Conservation (phyloP, 2,888 invertebrate genomes). For the Chesias legatella region DNA sequence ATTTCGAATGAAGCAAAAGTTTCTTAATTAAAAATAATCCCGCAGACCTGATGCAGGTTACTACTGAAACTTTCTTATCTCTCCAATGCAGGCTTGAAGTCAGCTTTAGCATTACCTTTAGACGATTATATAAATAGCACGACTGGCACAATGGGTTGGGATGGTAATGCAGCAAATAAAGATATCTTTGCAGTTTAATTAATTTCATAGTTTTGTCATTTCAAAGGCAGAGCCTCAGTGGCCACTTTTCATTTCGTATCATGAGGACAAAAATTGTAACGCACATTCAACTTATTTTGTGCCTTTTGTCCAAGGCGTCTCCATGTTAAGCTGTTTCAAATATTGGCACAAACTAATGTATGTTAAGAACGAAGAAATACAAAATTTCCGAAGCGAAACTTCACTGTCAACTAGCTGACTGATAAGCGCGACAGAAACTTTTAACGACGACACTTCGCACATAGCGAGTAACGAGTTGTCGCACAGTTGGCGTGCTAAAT, state of each 20-base stretch:
- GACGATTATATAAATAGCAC: constrained; percentile 2
- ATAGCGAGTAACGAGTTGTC: constrained; percentile 3
- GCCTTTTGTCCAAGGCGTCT: no score
- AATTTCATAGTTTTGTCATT: no score
- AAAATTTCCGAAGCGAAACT: constrained; percentile 5
- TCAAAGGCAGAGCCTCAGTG: no score
- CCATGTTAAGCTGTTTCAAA: no score
- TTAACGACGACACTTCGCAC: constrained; percentile 10
- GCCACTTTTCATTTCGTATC: no score
- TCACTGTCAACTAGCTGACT: constrained; percentile 5
- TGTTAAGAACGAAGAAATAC: no score
- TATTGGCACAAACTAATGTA: no score
- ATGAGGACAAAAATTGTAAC: no score
- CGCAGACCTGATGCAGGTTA: neutral
- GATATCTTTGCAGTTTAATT: no score
- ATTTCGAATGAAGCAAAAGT: no score
- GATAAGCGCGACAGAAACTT: constrained; percentile 11
- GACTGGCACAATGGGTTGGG: constrained; percentile 1
- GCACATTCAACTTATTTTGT: no score
- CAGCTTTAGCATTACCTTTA: neutral
- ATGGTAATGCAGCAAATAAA: no score
- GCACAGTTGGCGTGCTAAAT: neutral
- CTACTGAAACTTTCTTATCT: constrained; percentile 7
- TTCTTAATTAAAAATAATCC: neutral
- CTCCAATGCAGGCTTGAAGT: constrained; percentile 5